Evolutionary conservation across 2,113 vertebrate genomes (phyloP).

Genomic region (Ariopsis seemanni): DNA sequence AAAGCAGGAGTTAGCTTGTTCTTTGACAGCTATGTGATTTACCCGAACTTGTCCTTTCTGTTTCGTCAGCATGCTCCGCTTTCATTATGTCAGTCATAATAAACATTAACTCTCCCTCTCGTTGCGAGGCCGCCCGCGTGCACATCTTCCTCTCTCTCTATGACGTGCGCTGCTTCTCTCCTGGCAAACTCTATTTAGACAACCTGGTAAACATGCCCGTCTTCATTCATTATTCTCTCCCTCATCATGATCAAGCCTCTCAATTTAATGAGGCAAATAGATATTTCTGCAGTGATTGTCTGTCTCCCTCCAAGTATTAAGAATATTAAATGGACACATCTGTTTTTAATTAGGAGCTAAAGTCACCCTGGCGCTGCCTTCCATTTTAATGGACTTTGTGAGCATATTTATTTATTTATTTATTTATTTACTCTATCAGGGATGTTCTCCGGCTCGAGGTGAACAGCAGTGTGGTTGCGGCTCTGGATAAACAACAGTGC

Average conservation of each 20-base stretch:
- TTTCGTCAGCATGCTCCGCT: conserved; percentile 36
- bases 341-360: conserved; percentile 82
- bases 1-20: conserved; percentile 15
- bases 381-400: conserved; percentile 76
- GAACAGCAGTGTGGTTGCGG: not conserved
- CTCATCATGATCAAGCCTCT: conserved; percentile 78
- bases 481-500: not conserved
- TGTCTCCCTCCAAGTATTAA: conserved; percentile 82
- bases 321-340: conserved; percentile 85
- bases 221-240: conserved; percentile 77
- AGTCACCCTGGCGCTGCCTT: conserved; percentile 78
- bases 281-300: conserved; percentile 79
- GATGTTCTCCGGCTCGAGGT: conserved; percentile 40
- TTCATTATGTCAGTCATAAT: conserved; percentile 56
- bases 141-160: conserved; percentile 39
- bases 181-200: conserved; percentile 72
- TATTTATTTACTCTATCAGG: conserved; percentile 58
- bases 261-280: conserved; percentile 80
- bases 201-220: conserved; percentile 78
- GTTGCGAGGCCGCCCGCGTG: conserved; percentile 25
- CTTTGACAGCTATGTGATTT: conserved; percentile 49
- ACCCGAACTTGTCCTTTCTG: conserved; percentile 40
- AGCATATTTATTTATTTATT: conserved; percentile 47
- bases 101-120: conserved; percentile 51
- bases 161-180: conserved; percentile 53